Evolutionary conservation across 2,888 invertebrate species (phyloP).

Genomic region (Heliconius charithonia): DNA sequence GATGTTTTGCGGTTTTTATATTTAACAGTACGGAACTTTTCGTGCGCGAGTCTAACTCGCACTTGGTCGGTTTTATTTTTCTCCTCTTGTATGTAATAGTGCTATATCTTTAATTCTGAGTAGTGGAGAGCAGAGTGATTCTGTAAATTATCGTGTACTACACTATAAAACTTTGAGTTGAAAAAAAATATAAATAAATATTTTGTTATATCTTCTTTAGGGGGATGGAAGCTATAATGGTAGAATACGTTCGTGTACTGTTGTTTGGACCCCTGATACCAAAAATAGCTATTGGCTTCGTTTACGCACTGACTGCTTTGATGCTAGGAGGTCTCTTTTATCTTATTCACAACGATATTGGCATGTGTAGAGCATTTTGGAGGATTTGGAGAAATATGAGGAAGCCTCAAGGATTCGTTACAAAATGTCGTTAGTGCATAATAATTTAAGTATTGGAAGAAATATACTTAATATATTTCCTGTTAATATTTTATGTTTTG

Average conservation of each 20-base stretch:
- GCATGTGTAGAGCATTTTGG: conserved; percentile 87
- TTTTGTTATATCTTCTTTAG: conserved; percentile 48
- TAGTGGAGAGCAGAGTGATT: neutral
- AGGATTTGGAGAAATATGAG: conserved; percentile 86
- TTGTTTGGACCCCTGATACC: conserved; percentile 77
- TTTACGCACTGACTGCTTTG: conserved; percentile 82
- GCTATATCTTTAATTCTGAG: neutral
- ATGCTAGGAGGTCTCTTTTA: conserved; percentile 75
- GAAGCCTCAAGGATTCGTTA: conserved; percentile 51
- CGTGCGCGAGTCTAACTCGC: too few relatives aligned
- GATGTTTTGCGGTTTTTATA: too few relatives aligned
- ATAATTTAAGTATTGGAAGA: neutral
- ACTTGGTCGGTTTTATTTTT: too few relatives aligned
- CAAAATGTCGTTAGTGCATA: conserved; percentile 11
- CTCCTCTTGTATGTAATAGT: too few relatives aligned
- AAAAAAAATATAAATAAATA: neutral
- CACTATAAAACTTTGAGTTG: neutral
- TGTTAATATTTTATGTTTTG: neutral
- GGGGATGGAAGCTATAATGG: conserved; percentile 50
- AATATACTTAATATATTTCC: neutral
- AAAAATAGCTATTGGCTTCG: conserved; percentile 85
- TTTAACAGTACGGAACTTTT: too few relatives aligned
- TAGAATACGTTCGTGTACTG: conserved; percentile 52
- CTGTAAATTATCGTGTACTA: neutral
- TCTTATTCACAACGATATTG: conserved; percentile 86